These are phyloP conservation scores for Chrysolina oricalcia DNA, from an alignment of 2,888 invertebrate genomes.

Conservation along the genomic window DNA sequence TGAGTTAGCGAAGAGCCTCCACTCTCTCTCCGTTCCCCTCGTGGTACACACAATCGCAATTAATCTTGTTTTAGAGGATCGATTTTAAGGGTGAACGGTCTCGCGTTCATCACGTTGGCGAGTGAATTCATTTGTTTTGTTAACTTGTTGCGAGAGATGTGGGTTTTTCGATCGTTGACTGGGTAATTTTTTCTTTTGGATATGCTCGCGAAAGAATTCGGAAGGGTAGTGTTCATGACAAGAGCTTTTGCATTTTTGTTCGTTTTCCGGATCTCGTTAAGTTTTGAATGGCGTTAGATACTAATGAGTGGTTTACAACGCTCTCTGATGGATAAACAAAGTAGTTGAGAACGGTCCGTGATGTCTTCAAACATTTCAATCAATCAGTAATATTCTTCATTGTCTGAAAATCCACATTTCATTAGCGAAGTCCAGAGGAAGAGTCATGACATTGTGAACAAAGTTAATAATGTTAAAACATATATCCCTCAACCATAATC, in stretches of 20 bases:
- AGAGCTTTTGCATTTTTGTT: not conserved
- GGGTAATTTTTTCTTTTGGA: constrained; percentile 26
- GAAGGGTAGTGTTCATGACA: not conserved
- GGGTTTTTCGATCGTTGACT: constrained; percentile 33
- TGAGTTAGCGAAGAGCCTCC: constrained; percentile 35
- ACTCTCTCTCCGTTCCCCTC: constrained; percentile 11
- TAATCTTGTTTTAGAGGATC: constrained; percentile 48
- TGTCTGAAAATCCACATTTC: too few species aligned
- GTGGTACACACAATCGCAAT: constrained; percentile 47
- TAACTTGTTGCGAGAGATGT: constrained; percentile 43
- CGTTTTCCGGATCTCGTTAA: not conserved
- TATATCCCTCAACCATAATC: too few species aligned
- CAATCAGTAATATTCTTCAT: too few species aligned
- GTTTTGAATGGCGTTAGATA: not conserved
- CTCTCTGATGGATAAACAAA: too few species aligned
- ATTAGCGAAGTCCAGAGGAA: too few species aligned
- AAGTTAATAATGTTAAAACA: too few species aligned
- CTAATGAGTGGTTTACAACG: not conserved
- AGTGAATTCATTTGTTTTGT: constrained; percentile 47
- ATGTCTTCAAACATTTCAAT: too few species aligned
- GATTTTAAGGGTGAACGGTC: constrained; percentile 33
- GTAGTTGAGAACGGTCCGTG: too few species aligned
- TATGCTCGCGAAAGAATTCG: not conserved
- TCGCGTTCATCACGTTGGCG: constrained; percentile 30
- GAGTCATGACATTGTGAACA: too few species aligned